Evolutionary conservation across 1,140 invertebrate genomes (phyloP), one percentile per base, ranked within the genome.

Genomic region (Orius laevigatus): DNA sequence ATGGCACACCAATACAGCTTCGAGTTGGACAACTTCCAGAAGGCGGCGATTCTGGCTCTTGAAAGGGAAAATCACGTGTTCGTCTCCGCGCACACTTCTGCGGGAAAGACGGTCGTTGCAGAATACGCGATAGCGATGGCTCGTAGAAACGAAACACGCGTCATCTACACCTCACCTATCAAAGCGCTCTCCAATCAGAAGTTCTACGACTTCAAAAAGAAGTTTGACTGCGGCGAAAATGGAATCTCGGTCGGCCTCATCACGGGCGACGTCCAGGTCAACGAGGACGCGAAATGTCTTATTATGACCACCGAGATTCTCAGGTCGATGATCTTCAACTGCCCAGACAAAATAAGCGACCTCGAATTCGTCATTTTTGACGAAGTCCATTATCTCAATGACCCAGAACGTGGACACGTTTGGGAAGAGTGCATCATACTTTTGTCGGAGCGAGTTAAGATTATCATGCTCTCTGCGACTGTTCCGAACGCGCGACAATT

Each of bases 301-400:
- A 95, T 99, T 36, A 98, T 99, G 94, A 99, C 96, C 0, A 99
- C 96, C 1, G 96, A 99, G 73, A 98, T 99, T 60, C 66, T 99
- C 11, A 42, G 91, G 87, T 56, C 55, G n/a, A 56, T 56, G 55
- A 32, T 56, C 2, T 42, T 54, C 34, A 54, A 53, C 35, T 20
- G 36, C 1, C 48, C 89, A 48, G 91, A 97, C 60, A 79, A 93
- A 46, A 83, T 96, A 2, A 72, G 90, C 47, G 94, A 98, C 68
- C 69, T 99, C 40, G 94, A 99, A 63, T 98, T 91, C 74, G 95
- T 98, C 2, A 93, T 99, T 57, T 98, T 99, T 64, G 96, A 99
- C 66, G 96, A 99, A 71, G 93, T 98, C 18, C 95, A 99, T 66
- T 99, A 98, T 60, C 91, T 99, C 41, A 99, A 98, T 64, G 89